Percentiles rank a stretch among this genome's conserved stretches.
Evolutionary conservation across 2,113 vertebrate species (phyloP).

Genomic region (Caloenas nicobarica): DNA sequence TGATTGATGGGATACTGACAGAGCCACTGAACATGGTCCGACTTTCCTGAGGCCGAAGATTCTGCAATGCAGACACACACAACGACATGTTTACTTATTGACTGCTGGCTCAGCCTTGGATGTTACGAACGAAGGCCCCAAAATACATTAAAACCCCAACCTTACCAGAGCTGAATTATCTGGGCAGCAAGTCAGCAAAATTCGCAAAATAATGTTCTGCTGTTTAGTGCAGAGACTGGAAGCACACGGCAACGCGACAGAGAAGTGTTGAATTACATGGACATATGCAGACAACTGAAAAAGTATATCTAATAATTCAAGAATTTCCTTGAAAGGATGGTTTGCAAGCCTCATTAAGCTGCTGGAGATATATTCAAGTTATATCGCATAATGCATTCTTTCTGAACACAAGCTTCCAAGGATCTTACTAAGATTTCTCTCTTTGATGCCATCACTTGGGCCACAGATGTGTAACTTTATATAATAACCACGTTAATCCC

Average conservation of each 20-base stretch:
- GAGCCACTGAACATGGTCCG: constrained; percentile 95
- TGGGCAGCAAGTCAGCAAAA: constrained; percentile 23
- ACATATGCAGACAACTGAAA: constrained; percentile 43
- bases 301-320: background rate
- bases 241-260: background rate
- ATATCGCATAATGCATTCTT: background rate
- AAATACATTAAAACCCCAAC: background rate
- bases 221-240: constrained; percentile 29
- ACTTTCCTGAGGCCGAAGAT: constrained; percentile 91
- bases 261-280: constrained; percentile 66
- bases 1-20: constrained; percentile 96
- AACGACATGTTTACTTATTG: background rate
- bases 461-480: background rate
- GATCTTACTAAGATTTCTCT: background rate
- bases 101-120: background rate
- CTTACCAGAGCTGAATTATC: constrained; percentile 9
- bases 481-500: background rate
- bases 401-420: background rate
- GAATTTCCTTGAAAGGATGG: background rate
- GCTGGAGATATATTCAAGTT: background rate
- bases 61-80: constrained; percentile 78
- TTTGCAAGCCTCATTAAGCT: background rate
- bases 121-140: background rate
- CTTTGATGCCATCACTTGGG: background rate
- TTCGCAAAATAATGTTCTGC: constrained; percentile 3